Percentiles rank a stretch among this genome's conserved stretches.
phyloP scores from a whole-genome alignment of 2,888 invertebrate species.

The Mycogona germanica region DNA sequence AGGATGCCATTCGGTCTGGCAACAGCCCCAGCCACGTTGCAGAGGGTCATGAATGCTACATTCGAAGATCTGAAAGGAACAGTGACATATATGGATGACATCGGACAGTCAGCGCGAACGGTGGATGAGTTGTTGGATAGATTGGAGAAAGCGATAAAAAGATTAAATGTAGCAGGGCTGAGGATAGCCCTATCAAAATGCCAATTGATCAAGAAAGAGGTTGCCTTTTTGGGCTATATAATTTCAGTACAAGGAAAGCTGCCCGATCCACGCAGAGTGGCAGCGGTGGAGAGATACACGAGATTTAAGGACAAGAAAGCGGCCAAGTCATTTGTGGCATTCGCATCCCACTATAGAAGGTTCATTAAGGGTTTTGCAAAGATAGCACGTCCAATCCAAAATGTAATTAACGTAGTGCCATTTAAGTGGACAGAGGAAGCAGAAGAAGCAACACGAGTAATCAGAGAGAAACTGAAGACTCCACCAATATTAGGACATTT shows the following conservation, averaged over 20 bases:
- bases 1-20: not conserved
- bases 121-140: not conserved
- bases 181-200: not conserved
- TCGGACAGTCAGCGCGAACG: not conserved
- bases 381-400: not conserved
- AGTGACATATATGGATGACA: conserved; percentile 3
- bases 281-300: not conserved
- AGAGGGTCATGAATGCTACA: not conserved
- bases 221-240: not conserved
- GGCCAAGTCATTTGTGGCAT: not conserved
- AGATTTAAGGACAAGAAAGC: not conserved
- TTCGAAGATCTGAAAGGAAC: not conserved
- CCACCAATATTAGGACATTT: not conserved
- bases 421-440: not conserved
- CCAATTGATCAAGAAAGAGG: not conserved
- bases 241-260: not conserved
- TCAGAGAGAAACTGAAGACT: no score
- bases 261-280: not conserved
- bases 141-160: not conserved
- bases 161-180: not conserved
- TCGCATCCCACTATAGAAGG: not conserved
- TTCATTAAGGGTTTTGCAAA: not conserved
- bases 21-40: not conserved
- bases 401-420: no score
- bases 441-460: not conserved